phyloP scores from a whole-genome alignment of 2,113 vertebrate genomes.

The Tonatia bakeri region DNA sequence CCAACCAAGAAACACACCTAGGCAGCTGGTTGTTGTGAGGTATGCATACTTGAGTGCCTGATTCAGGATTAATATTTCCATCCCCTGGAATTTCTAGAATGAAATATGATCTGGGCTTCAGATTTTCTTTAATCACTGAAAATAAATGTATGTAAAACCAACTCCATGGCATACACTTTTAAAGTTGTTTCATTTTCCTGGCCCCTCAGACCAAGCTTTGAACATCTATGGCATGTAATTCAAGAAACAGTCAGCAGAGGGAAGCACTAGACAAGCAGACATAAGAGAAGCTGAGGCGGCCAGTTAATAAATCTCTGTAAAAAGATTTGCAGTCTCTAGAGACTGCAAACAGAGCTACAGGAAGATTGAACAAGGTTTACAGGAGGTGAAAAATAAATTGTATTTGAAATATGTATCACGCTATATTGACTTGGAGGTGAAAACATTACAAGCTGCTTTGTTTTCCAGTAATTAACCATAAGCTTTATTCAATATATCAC shows the following conservation, averaged over 20 bases:
- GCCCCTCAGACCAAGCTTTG: background rate
- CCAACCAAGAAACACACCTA: background rate
- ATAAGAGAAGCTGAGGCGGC: background rate
- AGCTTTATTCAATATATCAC: background rate
- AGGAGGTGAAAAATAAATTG: background rate
- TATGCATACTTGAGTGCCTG: background rate
- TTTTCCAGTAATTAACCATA: background rate
- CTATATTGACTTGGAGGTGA: background rate
- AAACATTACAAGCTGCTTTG: background rate
- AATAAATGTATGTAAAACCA: background rate
- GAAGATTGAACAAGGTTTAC: conserved; percentile 19
- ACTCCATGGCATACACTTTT: background rate
- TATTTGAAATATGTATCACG: background rate
- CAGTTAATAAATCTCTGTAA: background rate
- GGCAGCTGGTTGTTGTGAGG: background rate
- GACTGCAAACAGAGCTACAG: background rate
- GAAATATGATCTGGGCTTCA: background rate
- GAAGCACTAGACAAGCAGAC: conserved; percentile 71
- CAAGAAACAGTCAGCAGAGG: conserved; percentile 67
- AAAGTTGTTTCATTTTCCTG: background rate
- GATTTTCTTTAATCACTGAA: background rate
- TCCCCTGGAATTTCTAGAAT: background rate
- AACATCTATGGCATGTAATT: conserved; percentile 50
- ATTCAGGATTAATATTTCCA: background rate
- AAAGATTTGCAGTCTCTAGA: background rate